These are phyloP conservation scores for Sinocyclocheilus rhinocerous DNA, from an alignment of 2,113 vertebrate genomes.

Conservation along the genomic window DNA sequence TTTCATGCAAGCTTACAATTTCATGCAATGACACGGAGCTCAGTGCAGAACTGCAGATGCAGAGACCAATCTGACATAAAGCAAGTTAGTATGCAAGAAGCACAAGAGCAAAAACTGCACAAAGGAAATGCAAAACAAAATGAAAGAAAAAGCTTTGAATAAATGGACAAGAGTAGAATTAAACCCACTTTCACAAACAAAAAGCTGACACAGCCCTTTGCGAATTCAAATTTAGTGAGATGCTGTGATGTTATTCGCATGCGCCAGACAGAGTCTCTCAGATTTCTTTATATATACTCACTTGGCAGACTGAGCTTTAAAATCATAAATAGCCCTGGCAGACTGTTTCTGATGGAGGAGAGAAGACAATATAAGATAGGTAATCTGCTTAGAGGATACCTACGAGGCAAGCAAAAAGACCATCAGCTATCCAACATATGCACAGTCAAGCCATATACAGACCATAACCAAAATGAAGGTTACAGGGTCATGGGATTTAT, in stretches of 20 bases:
- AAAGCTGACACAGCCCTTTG: neutral
- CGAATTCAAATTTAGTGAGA: neutral
- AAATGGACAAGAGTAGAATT: neutral
- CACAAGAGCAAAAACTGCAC: neutral
- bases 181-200: neutral
- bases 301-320: conserved; percentile 98
- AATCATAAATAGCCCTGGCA: conserved; percentile 96
- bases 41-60: neutral
- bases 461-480: neutral
- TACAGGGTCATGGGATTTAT: neutral
- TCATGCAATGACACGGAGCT: neutral
- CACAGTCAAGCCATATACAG: neutral
- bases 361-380: conserved; percentile 80
- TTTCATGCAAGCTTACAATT: neutral
- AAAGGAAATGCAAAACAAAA: neutral
- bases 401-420: conserved; percentile 62
- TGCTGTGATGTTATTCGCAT: neutral
- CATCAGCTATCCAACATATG: neutral
- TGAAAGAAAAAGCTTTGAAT: neutral
- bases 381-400: conserved; percentile 79
- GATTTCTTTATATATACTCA: conserved; percentile 77
- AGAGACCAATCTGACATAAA: neutral
- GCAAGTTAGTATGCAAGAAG: neutral
- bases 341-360: conserved; percentile 91
- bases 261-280: neutral